Percentiles rank a stretch among this genome's conserved stretches.
These are phyloP conservation scores for Patella depressa DNA, from an alignment of 2,888 invertebrate genomes.

Conservation along the genomic window DNA sequence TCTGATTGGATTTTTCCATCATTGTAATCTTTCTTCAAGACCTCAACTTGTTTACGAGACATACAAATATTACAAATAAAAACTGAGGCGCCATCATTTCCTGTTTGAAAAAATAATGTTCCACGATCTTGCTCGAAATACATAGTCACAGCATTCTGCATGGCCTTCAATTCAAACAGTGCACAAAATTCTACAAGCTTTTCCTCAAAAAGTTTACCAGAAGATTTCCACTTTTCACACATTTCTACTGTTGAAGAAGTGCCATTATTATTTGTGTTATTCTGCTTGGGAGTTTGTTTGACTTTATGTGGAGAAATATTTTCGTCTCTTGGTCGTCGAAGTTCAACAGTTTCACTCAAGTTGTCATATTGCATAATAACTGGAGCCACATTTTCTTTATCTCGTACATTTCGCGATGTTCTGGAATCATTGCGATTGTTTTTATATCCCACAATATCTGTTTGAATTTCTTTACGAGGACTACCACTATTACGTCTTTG, in stretches of 20 bases:
- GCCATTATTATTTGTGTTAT: conserved; percentile 15
- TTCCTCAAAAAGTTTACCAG: conserved; percentile 41
- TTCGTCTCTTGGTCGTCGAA: conserved; percentile 34
- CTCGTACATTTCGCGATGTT: not conserved
- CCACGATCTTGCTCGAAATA: conserved; percentile 68
- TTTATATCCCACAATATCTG: conserved; percentile 18
- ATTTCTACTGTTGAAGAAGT: conserved; percentile 28
- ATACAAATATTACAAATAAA: conserved; percentile 63
- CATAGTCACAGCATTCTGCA: conserved; percentile 53
- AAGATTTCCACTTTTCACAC: conserved; percentile 44
- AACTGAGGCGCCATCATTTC: conserved; percentile 52
- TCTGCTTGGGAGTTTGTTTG: conserved; percentile 22
- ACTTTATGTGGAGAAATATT: conserved; percentile 28
- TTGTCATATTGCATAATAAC: conserved; percentile 43
- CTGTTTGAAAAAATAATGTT: conserved; percentile 61
- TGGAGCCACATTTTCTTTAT: conserved; percentile 39
- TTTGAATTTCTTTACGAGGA: conserved; percentile 19
- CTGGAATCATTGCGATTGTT: conserved; percentile 19
- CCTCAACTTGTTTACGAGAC: conserved; percentile 55
- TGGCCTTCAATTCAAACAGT: conserved; percentile 48
- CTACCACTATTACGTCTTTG: conserved; percentile 20
- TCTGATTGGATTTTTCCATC: conserved; percentile 53
- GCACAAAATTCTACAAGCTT: conserved; percentile 47
- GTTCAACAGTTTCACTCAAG: conserved; percentile 35
- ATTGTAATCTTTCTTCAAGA: conserved; percentile 53